Evolutionary conservation across 2,888 invertebrate species (phyloP), one percentile per base, ranked within the genome.

Genomic region (Drosophila cyrtoloma): DNA sequence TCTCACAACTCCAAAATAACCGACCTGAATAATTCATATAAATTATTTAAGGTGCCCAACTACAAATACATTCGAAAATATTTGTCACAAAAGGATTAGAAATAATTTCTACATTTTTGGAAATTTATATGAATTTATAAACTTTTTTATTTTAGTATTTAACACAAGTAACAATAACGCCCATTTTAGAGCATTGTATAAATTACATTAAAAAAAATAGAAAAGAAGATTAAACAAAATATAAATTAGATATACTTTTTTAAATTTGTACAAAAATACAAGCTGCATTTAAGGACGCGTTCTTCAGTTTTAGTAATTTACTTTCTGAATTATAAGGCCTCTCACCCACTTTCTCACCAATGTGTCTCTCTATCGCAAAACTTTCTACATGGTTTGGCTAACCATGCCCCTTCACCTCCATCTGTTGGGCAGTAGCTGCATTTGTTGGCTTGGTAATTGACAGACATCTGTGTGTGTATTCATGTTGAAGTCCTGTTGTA

Each of bases 391-490:
- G 39, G 14, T n/a, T 39, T 39, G 37, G n/a, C 28, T 9, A 5
- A 3, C 14, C 9, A 2, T 26, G 47, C 16, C 26, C 16, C 26
- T 47, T 16, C 1, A 14, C 5, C 39, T 14, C 3, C 39, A 33
- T 33, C 50, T 69, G 71, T 26, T 58, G 55, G 32, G 12, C 39
- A 58, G 39, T 42, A 42, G 42, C 53, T 61, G 70, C 59, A 70
- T 50, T 65, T 82, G 71, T 70, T 65, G 66, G 35, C 52, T 58
- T 55, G 42, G 62, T 82, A 82, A 80, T 79, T 81, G 75, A 72
- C 52, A 69, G 50, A 55, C 67, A 62, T 37, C 47, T 62, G 58
- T 33, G 33, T 22, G 33, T 22, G 42, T 47, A 39, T 22, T 39
- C 37, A 32, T 57, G 51, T 52, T 52, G 26, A n/a, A 59, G 22